Conservation (phyloP, 1,140 invertebrate species). For the Cyrtorhinus lividipennis region DNA sequence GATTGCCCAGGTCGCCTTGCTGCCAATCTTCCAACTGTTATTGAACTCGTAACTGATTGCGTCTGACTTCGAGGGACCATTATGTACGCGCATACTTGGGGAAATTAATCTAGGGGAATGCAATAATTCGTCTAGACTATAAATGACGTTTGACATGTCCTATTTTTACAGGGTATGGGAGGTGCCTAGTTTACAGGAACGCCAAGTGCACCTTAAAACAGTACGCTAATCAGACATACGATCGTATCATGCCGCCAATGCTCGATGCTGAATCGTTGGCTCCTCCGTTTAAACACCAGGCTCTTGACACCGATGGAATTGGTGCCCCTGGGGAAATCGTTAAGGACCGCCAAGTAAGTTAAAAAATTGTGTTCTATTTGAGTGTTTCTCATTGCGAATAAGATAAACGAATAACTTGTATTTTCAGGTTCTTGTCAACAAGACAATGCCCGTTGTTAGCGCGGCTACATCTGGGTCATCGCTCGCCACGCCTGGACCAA, state of each 20-base stretch:
- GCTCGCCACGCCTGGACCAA: slow-evolving; percentile 39
- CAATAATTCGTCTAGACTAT: too few relatives aligned
- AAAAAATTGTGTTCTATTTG: too few relatives aligned
- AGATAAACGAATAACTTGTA: slow-evolving; percentile 28
- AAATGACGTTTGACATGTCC: too few relatives aligned
- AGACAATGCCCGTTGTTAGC: slow-evolving; percentile 64
- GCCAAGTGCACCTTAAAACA: slow-evolving; percentile 76
- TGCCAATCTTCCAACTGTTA: too few relatives aligned
- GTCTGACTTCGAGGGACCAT: too few relatives aligned
- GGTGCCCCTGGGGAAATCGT: slow-evolving; percentile 72
- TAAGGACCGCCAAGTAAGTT: slow-evolving; percentile 53
- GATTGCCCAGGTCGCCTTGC: too few relatives aligned
- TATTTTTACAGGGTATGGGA: slow-evolving; percentile 48
- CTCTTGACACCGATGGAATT: slow-evolving; percentile 86
- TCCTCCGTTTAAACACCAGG: slow-evolving; percentile 66
- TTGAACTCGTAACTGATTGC: too few relatives aligned
- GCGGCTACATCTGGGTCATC: slow-evolving; percentile 34
- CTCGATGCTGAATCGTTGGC: slow-evolving; percentile 68
- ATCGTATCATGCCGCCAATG: slow-evolving; percentile 80
- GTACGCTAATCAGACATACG: slow-evolving; percentile 86
- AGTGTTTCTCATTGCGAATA: slow-evolving; percentile 25
- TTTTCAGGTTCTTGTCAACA: slow-evolving; percentile 60
- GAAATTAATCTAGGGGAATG: too few relatives aligned
- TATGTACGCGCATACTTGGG: too few relatives aligned
- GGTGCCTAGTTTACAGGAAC: slow-evolving; percentile 82